Evolutionary conservation across 2,797 vertebrate species (phyloP).

Genomic region (Neosilurus hyrtlii): DNA sequence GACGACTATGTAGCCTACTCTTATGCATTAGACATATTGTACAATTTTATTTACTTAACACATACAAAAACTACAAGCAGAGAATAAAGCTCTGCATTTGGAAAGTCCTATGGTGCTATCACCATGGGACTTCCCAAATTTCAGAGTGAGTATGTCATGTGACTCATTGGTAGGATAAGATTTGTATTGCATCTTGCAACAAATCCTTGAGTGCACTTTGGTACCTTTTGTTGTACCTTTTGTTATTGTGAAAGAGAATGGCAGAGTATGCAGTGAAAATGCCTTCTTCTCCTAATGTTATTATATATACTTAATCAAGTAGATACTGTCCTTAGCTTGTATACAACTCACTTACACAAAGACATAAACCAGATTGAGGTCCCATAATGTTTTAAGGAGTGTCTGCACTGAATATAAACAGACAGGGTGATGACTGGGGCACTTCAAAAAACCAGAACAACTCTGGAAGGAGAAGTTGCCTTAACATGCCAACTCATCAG

Average conservation of each 20-base stretch:
- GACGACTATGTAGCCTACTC: too few relatives aligned
- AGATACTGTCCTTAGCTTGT: not conserved
- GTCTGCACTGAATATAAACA: conserved; percentile 13
- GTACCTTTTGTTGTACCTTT: conserved; percentile 5
- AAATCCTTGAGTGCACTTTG: not conserved
- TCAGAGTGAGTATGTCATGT: too few relatives aligned
- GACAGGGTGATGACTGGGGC: conserved; percentile 23
- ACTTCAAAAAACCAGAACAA: conserved; percentile 12
- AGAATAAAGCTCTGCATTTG: not conserved
- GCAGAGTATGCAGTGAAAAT: not conserved
- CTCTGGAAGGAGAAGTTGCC: conserved; percentile 14
- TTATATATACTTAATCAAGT: not conserved
- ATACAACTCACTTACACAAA: conserved; percentile 4
- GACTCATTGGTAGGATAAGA: too few relatives aligned
- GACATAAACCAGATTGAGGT: not conserved
- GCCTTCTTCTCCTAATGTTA: not conserved
- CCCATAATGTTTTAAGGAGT: not conserved
- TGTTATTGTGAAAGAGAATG: not conserved
- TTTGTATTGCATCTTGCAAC: not conserved
- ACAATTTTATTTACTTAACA: not conserved
- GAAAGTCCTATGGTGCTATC: too few relatives aligned
- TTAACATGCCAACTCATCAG: conserved; percentile 35
- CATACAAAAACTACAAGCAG: not conserved
- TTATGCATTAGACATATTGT: too few relatives aligned
- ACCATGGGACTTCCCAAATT: too few relatives aligned